phyloP scores from a whole-genome alignment of 2,797 vertebrate species.

The Valencia hispanica region DNA sequence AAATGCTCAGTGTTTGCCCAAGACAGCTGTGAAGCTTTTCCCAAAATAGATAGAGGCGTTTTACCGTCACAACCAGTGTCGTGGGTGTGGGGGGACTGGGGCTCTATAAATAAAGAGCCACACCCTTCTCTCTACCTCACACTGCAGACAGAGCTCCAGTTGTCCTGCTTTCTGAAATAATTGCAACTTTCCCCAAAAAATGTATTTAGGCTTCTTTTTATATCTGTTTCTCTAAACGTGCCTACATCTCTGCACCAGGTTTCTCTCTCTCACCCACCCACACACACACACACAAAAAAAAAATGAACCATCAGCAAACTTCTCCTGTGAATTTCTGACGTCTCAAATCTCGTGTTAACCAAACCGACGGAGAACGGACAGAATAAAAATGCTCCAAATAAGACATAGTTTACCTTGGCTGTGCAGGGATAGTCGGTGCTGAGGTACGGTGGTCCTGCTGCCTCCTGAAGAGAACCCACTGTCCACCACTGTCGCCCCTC shows the following conservation, averaged over 20 bases:
- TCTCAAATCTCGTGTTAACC: neutral
- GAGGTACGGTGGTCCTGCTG: constrained; percentile 20
- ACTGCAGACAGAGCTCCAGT: neutral
- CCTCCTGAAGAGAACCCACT: neutral
- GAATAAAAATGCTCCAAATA: neutral
- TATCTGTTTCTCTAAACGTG: neutral
- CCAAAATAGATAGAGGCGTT: constrained; percentile 66
- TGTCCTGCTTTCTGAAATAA: neutral
- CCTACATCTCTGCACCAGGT: neutral
- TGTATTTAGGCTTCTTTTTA: neutral
- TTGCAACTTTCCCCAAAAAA: neutral
- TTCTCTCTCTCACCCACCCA: neutral
- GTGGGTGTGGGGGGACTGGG: constrained; percentile 15
- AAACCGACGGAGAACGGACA: neutral
- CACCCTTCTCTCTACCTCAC: constrained; percentile 51
- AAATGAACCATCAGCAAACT: constrained; percentile 37
- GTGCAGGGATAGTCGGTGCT: constrained; percentile 9
- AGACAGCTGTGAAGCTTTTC: constrained; percentile 42
- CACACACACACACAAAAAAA: neutral
- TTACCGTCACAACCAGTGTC: constrained; percentile 48
- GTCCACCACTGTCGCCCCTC: constrained; percentile 2
- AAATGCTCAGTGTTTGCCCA: constrained; percentile 39
- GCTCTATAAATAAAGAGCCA: constrained; percentile 40
- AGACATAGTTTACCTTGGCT: constrained; percentile 30
- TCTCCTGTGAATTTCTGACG: neutral